Base-by-base conservation (phyloP, 2,888 invertebrate species). In the Operophtera brumata region DNA sequence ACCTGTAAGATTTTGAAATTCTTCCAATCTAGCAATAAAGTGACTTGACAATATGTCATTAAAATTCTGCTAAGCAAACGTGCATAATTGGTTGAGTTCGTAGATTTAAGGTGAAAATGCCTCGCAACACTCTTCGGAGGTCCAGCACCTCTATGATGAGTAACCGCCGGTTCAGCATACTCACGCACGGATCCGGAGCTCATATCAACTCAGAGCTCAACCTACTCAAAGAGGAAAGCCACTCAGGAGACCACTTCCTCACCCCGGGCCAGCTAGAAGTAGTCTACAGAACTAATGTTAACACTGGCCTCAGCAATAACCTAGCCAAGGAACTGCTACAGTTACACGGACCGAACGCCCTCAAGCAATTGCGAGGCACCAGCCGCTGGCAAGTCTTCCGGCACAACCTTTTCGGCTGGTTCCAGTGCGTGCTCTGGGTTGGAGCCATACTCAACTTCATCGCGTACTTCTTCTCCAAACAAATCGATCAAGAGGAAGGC, bases 401-500 rank as follows among this genome's bases (percentile, higher is more conserved):
- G 9, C 91, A 91, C 60, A 93, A 94, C 70, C 77, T 95, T 36
- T 94, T 94, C 76, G 94, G 94, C 30, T 94, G 95, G 74, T 95
- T 95, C 75, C 92, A 94, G 44, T 82, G 93, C 58, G 88, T 95
- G 25, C 87, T 95, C 13, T 95, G 95, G 95, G 76, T 91, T 13
- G 94, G 94, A 4, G 92, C 93, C 5, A 54, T 91, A 1, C 84
- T 94, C 7, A 94, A 93, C 65, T 92, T 93, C 61, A 62, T 91
- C 9, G 93, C 93, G 14, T 94, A 86, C 69, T 75, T 84, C 30
- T 55, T 51, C 11, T 43, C 69, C 6, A 56, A 56, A 2, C 1
- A 57, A 2, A 44, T 70, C 13, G 61, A 68, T 2, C 43, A 67
- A 0, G 67, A 20, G 64, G 0, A 63, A 65, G 43, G 60, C 1